These are phyloP conservation scores for Drosophila nebulosa DNA, from an alignment of 1,140 invertebrate species.

Conservation along the genomic window DNA sequence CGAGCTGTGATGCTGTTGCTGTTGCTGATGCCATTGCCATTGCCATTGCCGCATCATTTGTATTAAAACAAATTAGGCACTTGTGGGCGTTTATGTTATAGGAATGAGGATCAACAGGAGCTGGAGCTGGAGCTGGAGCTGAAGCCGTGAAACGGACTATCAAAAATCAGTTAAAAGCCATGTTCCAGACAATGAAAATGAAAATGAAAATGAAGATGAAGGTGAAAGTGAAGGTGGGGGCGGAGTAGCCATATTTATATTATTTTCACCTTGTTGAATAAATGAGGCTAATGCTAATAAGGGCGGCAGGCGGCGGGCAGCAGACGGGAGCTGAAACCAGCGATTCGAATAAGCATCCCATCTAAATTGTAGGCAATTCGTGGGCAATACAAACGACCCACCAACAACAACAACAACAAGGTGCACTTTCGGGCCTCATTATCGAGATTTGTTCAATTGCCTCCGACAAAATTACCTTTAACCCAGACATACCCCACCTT, in stretches of 20 bases:
- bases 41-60: slow-evolving; percentile 8
- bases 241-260: background rate
- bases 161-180: slow-evolving; percentile 19
- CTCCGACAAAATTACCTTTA: too few species aligned
- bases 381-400: background rate
- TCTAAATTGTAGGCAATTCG: background rate
- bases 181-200: background rate
- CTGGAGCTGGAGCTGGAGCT: background rate
- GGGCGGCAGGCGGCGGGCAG: background rate
- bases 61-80: slow-evolving; percentile 24
- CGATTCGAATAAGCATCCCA: background rate
- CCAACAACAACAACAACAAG: too few species aligned
- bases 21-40: too few species aligned
- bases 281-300: background rate
- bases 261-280: background rate
- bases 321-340: too few species aligned
- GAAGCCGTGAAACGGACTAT: background rate
- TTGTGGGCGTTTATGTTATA: slow-evolving; percentile 17
- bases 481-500: too few species aligned
- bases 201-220: background rate
- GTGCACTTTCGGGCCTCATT: too few species aligned
- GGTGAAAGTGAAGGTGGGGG: background rate
- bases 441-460: background rate
- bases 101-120: slow-evolving; percentile 1
- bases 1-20: background rate